These are phyloP conservation scores for Meteorus cinctellus DNA, from an alignment of 2,888 invertebrate genomes.

Conservation along the genomic window DNA sequence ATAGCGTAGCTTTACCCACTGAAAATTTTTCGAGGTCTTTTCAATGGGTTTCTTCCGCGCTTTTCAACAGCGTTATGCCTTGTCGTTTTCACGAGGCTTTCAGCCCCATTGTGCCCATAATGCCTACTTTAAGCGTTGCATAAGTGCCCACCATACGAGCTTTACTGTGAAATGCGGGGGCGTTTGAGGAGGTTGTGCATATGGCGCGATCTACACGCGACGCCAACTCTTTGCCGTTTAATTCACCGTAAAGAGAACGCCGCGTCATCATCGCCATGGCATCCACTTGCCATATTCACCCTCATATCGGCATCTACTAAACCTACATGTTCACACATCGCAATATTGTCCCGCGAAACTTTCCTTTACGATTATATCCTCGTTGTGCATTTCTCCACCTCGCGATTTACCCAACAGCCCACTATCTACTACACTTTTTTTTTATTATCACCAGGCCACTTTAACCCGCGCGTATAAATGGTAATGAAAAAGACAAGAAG, in stretches of 20 bases:
- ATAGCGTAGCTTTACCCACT: conserved; percentile 21
- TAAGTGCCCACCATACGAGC: conserved; percentile 55
- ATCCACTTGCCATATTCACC: conserved; percentile 21
- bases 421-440: conserved; percentile 31
- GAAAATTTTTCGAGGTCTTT: conserved; percentile 31
- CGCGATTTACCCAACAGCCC: conserved; percentile 43
- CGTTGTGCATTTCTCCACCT: conserved; percentile 41
- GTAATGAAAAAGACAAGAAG: neutral
- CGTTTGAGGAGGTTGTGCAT: conserved; percentile 51
- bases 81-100: conserved; percentile 47
- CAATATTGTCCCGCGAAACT: conserved; percentile 46
- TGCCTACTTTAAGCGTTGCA: conserved; percentile 59
- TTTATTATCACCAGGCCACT: conserved; percentile 19
- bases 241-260: conserved; percentile 59
- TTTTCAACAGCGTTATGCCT: conserved; percentile 39
- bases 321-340: conserved; percentile 38
- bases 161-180: neutral
- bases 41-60: conserved; percentile 19
- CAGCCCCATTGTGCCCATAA: conserved; percentile 58
- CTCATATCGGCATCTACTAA: conserved; percentile 23
- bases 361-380: conserved; percentile 47
- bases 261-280: conserved; percentile 38
- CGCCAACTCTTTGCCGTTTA: conserved; percentile 54
- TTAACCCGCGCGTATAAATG: conserved; percentile 27
- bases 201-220: conserved; percentile 37